phyloP scores from a whole-genome alignment of 2,113 vertebrate species.

The Copsychus sechellarum region DNA sequence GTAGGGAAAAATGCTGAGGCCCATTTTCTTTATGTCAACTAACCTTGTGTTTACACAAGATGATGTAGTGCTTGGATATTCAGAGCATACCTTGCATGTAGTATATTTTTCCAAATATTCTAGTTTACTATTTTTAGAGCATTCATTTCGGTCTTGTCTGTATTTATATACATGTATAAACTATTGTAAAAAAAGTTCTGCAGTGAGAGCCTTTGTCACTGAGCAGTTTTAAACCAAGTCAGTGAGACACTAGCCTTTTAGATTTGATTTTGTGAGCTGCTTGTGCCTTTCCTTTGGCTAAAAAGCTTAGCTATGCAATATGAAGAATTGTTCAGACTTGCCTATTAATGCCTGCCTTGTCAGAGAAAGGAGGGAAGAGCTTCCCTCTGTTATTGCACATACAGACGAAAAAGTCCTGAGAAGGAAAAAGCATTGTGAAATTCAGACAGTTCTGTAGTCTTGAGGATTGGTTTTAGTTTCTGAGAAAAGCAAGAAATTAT shows the following conservation, averaged over 20 bases:
- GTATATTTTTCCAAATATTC: neutral
- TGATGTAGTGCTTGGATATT: neutral
- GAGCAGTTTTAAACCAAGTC: constrained; percentile 5
- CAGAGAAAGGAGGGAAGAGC: neutral
- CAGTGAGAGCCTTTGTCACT: constrained; percentile 5
- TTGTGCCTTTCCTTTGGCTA: constrained; percentile 32
- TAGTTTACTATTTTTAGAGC: neutral
- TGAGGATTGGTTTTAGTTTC: constrained; percentile 5
- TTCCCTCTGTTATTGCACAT: neutral
- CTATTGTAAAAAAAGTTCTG: neutral
- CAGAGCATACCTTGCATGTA: neutral
- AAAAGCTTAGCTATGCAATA: neutral
- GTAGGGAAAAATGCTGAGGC: neutral
- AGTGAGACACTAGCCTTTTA: neutral
- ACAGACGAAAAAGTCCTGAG: constrained; percentile 24
- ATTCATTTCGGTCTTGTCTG: neutral
- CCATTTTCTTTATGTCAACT: neutral
- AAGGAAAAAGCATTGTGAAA: constrained; percentile 11
- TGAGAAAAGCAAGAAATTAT: neutral
- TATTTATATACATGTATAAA: neutral
- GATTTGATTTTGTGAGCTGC: constrained; percentile 35
- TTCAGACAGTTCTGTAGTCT: constrained; percentile 1
- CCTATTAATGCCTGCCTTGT: neutral
- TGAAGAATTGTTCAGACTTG: constrained; percentile 8
- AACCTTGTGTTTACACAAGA: neutral